Conservation (phyloP, 2,797 vertebrate genomes). For the Percopsis omiscomaycus region DNA sequence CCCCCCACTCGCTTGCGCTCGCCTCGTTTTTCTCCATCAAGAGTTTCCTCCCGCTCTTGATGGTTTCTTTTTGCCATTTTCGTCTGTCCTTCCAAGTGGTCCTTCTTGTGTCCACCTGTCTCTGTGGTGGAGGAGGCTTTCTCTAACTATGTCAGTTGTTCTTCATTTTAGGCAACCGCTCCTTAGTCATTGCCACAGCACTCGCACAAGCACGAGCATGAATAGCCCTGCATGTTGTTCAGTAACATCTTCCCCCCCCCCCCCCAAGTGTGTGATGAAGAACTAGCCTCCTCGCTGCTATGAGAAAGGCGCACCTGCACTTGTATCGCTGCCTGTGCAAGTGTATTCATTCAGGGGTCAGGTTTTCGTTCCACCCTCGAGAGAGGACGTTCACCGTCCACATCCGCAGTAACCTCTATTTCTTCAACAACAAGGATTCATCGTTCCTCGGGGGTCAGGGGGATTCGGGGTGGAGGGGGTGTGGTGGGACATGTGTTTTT, state of each 20-base stretch:
- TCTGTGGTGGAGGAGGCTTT: background rate
- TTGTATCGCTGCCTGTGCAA: slow-evolving; percentile 13
- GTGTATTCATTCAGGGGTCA: slow-evolving; percentile 43
- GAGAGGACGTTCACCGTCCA: slow-evolving; percentile 29
- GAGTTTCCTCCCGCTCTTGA: slow-evolving; percentile 34
- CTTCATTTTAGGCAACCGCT: background rate
- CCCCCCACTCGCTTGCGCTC: slow-evolving; percentile 6
- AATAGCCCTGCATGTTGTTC: background rate
- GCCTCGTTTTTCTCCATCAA: slow-evolving; percentile 25
- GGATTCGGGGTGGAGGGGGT: slow-evolving; percentile 13
- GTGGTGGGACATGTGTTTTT: too few relatives aligned
- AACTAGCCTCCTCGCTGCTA: slow-evolving; percentile 18
- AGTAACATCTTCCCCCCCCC: background rate
- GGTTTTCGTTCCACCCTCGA: background rate
- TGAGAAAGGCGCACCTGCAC: slow-evolving; percentile 13
- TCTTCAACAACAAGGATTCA: slow-evolving; percentile 12
- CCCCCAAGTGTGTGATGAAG: slow-evolving; percentile 22
- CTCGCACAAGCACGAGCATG: background rate
- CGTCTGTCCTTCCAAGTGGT: slow-evolving; percentile 10
- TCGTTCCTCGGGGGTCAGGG: background rate
- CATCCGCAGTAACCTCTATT: slow-evolving; percentile 39
- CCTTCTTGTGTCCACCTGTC: background rate
- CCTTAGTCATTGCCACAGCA: background rate
- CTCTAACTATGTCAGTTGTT: background rate
- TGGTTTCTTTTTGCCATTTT: slow-evolving; percentile 25